Percentiles rank a stretch among this genome's conserved stretches.
phyloP scores from a whole-genome alignment of 2,113 vertebrate species.

The Oreochromis tanganicae region DNA sequence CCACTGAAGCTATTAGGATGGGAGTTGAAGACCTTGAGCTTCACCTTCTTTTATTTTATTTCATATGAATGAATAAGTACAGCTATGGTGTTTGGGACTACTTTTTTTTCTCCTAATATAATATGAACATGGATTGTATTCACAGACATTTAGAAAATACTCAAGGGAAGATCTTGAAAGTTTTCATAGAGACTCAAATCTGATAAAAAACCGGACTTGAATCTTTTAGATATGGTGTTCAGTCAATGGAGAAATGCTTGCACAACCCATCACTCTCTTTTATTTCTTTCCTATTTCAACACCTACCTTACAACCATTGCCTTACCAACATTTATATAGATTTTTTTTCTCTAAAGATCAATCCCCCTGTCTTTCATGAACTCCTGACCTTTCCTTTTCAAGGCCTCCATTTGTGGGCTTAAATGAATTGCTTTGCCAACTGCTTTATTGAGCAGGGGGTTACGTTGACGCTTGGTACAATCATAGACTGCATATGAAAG shows the following conservation, averaged over 20 bases:
- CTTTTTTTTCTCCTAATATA: neutral
- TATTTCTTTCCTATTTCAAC: neutral
- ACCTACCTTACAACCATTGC: neutral
- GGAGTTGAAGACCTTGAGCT: neutral
- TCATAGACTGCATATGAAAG: neutral
- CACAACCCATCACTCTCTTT: neutral
- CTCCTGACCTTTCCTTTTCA: neutral
- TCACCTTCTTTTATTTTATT: neutral
- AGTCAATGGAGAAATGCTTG: neutral
- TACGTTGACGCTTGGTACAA: neutral
- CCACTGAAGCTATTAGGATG: neutral
- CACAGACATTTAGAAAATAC: neutral
- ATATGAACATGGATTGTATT: neutral
- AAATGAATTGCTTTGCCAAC: neutral
- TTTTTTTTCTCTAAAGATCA: neutral
- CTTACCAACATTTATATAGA: neutral
- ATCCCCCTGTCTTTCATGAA: neutral
- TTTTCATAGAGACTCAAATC: neutral
- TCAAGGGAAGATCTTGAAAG: neutral
- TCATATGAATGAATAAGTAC: neutral
- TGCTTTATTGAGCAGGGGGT: neutral
- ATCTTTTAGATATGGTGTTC: neutral
- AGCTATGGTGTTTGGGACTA: neutral
- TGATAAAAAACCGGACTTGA: rapidly evolving
- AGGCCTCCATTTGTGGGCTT: neutral